Percentiles rank a stretch among this genome's conserved stretches.
These are phyloP conservation scores for Eristalinus aeneus DNA, from an alignment of 2,888 invertebrate species.

Conservation along the genomic window DNA sequence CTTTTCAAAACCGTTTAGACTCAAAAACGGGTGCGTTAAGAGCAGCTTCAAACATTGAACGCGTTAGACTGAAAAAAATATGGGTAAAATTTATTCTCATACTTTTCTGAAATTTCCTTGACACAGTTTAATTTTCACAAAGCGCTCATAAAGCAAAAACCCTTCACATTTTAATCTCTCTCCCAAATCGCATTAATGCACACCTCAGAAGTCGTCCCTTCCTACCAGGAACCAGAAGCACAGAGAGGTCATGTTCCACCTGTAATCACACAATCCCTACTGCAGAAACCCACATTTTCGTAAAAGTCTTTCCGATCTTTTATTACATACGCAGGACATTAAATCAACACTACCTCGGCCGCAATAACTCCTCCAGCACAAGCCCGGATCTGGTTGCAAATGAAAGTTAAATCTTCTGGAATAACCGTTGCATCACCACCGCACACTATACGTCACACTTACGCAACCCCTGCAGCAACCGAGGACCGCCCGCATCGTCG, in stretches of 20 bases:
- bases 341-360: neutral
- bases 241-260: neutral
- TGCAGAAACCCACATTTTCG: neutral
- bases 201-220: neutral
- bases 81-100: too few species aligned
- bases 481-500: neutral
- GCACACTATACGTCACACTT: neutral
- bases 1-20: too few species aligned
- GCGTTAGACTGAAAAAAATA: too few species aligned
- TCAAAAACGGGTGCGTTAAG: too few species aligned
- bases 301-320: neutral
- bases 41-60: too few species aligned
- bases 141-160: neutral
- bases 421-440: neutral
- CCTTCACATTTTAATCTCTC: neutral
- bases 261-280: neutral
- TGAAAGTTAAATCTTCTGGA: neutral
- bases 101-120: neutral
- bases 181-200: neutral
- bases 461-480: neutral
- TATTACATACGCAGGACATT: neutral
- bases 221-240: too few species aligned
- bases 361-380: neutral
- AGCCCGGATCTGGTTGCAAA: neutral
- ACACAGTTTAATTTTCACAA: neutral